phyloP scores from a whole-genome alignment of 1,140 invertebrate genomes.

The Bombus fervidus region DNA sequence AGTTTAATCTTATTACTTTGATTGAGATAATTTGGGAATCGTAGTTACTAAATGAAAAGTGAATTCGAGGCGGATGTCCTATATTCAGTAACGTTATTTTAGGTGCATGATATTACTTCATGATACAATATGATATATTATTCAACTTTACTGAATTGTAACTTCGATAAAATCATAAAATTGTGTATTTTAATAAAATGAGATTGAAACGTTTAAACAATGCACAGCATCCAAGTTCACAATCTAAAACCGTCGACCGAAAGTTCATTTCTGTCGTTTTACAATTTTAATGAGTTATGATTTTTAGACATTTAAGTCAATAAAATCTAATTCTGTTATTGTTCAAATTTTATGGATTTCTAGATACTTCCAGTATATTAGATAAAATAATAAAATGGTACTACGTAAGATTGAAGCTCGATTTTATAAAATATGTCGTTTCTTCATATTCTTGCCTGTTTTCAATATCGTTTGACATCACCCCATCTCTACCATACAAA shows the following conservation, averaged over 20 bases:
- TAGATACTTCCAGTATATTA: background rate
- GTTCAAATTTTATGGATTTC: background rate
- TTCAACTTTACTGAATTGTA: too few species aligned
- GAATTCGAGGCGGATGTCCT: background rate
- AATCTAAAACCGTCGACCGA: background rate
- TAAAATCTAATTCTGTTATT: background rate
- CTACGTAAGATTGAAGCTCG: background rate
- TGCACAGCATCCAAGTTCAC: background rate
- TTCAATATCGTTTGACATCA: background rate
- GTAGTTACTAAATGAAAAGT: background rate
- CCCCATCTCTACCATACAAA: background rate
- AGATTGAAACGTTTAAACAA: background rate
- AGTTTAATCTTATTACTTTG: background rate
- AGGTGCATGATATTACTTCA: background rate
- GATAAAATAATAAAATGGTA: background rate
- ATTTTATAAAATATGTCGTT: background rate
- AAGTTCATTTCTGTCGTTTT: background rate
- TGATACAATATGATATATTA: too few species aligned
- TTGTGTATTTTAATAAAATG: too few species aligned
- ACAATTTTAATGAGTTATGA: background rate
- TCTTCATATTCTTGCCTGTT: too few species aligned
- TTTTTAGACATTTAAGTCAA: background rate
- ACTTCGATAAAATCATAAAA: too few species aligned
- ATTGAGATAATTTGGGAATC: background rate
- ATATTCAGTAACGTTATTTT: background rate